A percentile compares a stretch with the other conserved stretches of the same genome.
These are phyloP conservation scores for Drosophila cracens DNA, from an alignment of 2,888 invertebrate genomes.

Conservation along the genomic window DNA sequence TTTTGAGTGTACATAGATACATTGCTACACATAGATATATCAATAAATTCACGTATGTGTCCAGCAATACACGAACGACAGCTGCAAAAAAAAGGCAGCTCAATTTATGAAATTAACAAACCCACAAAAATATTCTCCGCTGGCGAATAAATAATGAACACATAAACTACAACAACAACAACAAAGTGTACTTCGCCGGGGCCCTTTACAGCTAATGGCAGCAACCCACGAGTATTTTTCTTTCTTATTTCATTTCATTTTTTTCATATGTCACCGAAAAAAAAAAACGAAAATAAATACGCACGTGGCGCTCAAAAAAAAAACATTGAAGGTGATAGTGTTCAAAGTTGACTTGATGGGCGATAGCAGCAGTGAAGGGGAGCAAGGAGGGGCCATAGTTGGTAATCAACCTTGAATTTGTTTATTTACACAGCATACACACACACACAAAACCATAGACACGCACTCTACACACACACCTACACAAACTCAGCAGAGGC, in stretches of 20 bases:
- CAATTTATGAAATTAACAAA: constrained; percentile 77
- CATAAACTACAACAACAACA: constrained; percentile 40
- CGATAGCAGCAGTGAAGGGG: constrained; percentile 24
- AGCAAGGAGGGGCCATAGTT: constrained; percentile 34
- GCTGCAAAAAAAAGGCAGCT: constrained; percentile 46
- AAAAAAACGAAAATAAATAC: constrained; percentile 42
- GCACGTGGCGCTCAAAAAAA: constrained; percentile 35
- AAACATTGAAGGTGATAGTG: constrained; percentile 58
- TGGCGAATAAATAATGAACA: constrained; percentile 61
- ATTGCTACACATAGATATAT: not conserved
- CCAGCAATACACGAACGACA: constrained; percentile 20
- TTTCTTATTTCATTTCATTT: constrained; percentile 20
- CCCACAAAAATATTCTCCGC: constrained; percentile 44
- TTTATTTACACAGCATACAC: constrained; percentile 49
- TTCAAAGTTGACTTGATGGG: constrained; percentile 31
- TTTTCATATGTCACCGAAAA: constrained; percentile 64
- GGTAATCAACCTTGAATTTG: constrained; percentile 80
- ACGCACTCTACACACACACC: constrained; percentile 16
- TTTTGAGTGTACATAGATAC: not conserved
- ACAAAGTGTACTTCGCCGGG: constrained; percentile 34
- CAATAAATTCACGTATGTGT: constrained; percentile 3
- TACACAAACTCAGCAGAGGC: constrained; percentile 25
- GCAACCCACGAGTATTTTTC: constrained; percentile 52
- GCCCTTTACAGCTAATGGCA: constrained; percentile 65
- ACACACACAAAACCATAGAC: constrained; percentile 16